Conservation (phyloP, 2,888 invertebrate genomes). For the Baccha elongata region DNA sequence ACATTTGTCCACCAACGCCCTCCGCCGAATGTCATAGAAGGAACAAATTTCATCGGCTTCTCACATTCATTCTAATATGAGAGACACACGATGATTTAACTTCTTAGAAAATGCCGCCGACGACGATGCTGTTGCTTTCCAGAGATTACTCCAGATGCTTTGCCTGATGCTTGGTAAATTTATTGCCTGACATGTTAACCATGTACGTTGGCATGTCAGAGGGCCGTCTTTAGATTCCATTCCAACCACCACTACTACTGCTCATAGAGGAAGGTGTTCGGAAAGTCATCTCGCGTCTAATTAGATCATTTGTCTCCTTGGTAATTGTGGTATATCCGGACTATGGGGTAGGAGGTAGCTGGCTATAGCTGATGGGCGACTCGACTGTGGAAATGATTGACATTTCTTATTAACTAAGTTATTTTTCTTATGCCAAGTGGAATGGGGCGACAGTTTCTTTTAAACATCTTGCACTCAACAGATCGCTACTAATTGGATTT, state of each 20-base stretch:
- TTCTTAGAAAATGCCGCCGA: slow-evolving; percentile 59
- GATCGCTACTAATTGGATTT: slow-evolving; percentile 70
- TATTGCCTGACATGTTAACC: slow-evolving; percentile 71
- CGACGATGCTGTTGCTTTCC: neutral
- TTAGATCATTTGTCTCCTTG: slow-evolving; percentile 70
- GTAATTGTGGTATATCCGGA: slow-evolving; percentile 5
- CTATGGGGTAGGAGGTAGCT: too few relatives aligned
- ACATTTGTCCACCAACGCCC: slow-evolving; percentile 54
- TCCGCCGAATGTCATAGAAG: slow-evolving; percentile 36
- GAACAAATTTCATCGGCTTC: slow-evolving; percentile 69
- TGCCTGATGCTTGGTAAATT: slow-evolving; percentile 48
- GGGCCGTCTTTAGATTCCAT: slow-evolving; percentile 21
- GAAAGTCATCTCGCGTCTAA: slow-evolving; percentile 71
- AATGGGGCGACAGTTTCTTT: slow-evolving; percentile 32
- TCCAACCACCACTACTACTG: slow-evolving; percentile 13
- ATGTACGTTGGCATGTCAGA: slow-evolving; percentile 49
- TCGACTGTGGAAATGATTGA: slow-evolving; percentile 58
- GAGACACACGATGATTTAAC: slow-evolving; percentile 47
- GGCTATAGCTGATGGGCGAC: too few relatives aligned
- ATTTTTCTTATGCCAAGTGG: slow-evolving; percentile 52
- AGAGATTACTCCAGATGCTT: slow-evolving; percentile 57
- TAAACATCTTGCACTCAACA: slow-evolving; percentile 50
- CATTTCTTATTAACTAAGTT: slow-evolving; percentile 71
- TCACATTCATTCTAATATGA: slow-evolving; percentile 35
- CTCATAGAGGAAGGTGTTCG: slow-evolving; percentile 67